These are phyloP conservation scores for Nesogale talazaci DNA, from an alignment of 2,113 vertebrate genomes.

Conservation along the genomic window DNA sequence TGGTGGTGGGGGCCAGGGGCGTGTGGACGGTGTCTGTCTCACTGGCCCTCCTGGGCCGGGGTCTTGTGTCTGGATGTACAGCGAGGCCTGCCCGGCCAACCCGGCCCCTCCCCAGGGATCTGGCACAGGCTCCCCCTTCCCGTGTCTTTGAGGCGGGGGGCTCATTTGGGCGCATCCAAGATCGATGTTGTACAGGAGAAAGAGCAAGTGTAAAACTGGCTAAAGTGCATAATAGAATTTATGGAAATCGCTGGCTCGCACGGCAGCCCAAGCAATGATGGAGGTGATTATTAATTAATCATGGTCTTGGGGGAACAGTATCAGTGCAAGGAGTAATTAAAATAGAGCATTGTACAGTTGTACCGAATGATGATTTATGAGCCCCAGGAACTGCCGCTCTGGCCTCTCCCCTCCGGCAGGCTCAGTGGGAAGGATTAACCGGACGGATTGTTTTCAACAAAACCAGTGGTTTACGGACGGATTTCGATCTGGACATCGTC, in stretches of 20 bases:
- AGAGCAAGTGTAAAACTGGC: slow-evolving; percentile 80
- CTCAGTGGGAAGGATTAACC: slow-evolving; percentile 98
- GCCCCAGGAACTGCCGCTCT: slow-evolving; percentile 79
- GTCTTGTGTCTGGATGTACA: not conserved
- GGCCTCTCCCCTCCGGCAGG: slow-evolving; percentile 87
- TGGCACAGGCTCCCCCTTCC: slow-evolving; percentile 29
- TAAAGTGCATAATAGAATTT: slow-evolving; percentile 86
- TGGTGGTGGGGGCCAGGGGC: accelerated
- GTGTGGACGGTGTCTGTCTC: not conserved
- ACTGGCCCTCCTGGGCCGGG: not conserved
- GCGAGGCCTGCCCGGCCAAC: not conserved
- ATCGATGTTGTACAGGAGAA: slow-evolving; percentile 83
- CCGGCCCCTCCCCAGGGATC: slow-evolving; percentile 16
- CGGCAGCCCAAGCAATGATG: slow-evolving; percentile 79
- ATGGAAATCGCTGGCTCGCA: slow-evolving; percentile 85
- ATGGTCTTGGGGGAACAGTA: slow-evolving; percentile 88
- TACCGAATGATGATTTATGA: slow-evolving; percentile 86
- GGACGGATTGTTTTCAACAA: slow-evolving; percentile 98
- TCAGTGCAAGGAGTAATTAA: slow-evolving; percentile 93
- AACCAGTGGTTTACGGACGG: slow-evolving; percentile 95
- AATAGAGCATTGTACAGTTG: slow-evolving; percentile 87
- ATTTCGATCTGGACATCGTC: slow-evolving; percentile 98
- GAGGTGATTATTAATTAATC: slow-evolving; percentile 94
- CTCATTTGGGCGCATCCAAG: slow-evolving; percentile 74
- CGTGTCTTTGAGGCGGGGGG: slow-evolving; percentile 51